Conservation (phyloP, 2,888 invertebrate species). For the Lottia gigantea region DNA sequence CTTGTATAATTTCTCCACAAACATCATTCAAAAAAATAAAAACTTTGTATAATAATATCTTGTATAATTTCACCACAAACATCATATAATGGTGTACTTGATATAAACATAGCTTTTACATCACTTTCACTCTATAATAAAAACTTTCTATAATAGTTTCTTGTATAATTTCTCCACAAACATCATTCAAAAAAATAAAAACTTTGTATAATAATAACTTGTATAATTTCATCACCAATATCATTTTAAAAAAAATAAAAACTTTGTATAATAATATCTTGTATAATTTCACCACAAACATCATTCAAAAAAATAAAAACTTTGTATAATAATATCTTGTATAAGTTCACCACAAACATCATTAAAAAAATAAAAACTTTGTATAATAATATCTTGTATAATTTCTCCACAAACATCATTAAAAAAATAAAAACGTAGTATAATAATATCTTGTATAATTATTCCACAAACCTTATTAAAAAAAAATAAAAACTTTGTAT, state of each 20-base stretch:
- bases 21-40: conserved; percentile 73
- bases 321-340: no score
- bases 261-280: conserved; percentile 75
- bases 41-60: conserved; percentile 75
- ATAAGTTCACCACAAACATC: conserved; percentile 72
- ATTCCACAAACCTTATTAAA: conserved; percentile 69
- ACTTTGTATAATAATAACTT: no score
- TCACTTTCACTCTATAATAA: conserved; percentile 65
- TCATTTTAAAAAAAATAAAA: conserved; percentile 71
- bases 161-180: conserved; percentile 73
- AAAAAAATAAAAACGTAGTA: conserved; percentile 70
- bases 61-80: conserved; percentile 73
- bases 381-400: conserved; percentile 74
- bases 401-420: conserved; percentile 73
- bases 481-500: conserved; percentile 72
- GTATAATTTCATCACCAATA: conserved; percentile 67
- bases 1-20: conserved; percentile 73
- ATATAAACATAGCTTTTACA: conserved; percentile 73
- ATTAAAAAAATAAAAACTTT: conserved; percentile 70
- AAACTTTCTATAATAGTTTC: conserved; percentile 74
- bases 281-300: no score
- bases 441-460: conserved; percentile 72
- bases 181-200: no score
- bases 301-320: no score
- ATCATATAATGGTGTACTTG: conserved; percentile 73